Evolutionary conservation across 2,888 invertebrate species (phyloP), one percentile per base, ranked within the genome.

Genomic region (Eucera pruinosa): DNA sequence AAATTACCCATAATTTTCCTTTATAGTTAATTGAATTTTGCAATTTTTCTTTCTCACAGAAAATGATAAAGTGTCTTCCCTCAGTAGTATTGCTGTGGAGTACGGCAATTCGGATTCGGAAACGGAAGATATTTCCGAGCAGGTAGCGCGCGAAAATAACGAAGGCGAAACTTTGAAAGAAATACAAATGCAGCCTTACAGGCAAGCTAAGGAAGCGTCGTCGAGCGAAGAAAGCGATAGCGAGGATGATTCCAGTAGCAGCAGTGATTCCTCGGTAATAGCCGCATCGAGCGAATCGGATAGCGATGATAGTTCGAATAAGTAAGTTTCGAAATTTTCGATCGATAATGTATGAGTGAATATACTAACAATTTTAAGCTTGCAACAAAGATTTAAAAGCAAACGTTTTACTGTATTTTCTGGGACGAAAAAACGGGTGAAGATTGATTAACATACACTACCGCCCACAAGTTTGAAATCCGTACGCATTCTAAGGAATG

Each of bases 71-170:
- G 18, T 30, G 20, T 83, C 82, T 30, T 82, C 88, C 27, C 82
- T 89, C 2, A 43, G 66, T 25, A 43, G 74, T 11, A 85, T 89
- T 65, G 90, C 91, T n/a, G 5, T 80, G n/a, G 86, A 86, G 55
- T 91, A 91, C 73, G 85, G 84, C 20, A 79, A 78, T 79, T 86
- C 87, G 4, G 88, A 88, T 75, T 85, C 88, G 7, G 89, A 90
- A 15, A 23, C 58, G 23, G 89, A 88, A 72, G 69, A 72, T 45
- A 25, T 23, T 30, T 13, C 7, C 25, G 43, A 58, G 25, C 3
- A 7, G 1, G 7, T 7, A 36, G 58, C 20, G 45, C 30, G 18
- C 23, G 18, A 61, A 25, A 20, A 54, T 45, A 18, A 60, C 15
- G 15, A 50, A n/a, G 25, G 9, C 20, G 18, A 33, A 50, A n/a